Evolutionary conservation across 2,888 invertebrate species (phyloP).

Genomic region (Agriopis aurantiaria): DNA sequence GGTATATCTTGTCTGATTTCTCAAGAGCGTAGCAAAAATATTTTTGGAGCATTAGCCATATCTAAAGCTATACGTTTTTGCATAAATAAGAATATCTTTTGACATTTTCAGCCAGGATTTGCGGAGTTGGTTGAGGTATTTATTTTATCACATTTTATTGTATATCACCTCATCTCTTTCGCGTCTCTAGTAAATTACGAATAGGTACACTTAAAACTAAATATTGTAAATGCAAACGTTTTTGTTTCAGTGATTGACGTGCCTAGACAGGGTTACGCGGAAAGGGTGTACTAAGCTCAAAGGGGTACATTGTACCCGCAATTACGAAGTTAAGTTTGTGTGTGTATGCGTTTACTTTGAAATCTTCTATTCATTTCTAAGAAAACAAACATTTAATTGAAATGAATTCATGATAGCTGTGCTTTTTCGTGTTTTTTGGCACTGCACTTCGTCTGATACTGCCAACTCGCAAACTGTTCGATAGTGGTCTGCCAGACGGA

Average conservation of each 20-base stretch:
- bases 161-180: background rate
- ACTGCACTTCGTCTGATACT: constrained; percentile 50
- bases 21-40: constrained; percentile 69
- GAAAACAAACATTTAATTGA: constrained; percentile 4
- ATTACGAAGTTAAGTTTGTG: too few species aligned
- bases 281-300: too few species aligned
- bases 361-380: background rate
- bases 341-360: too few species aligned
- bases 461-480: constrained; percentile 55
- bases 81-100: constrained; percentile 32
- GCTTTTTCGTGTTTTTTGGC: constrained; percentile 49
- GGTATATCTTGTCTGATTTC: constrained; percentile 74
- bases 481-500: constrained; percentile 61
- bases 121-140: background rate
- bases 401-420: constrained; percentile 3
- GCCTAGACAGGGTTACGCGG: too few species aligned
- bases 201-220: too few species aligned
- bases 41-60: constrained; percentile 55
- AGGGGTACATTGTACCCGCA: too few species aligned
- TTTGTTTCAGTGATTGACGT: too few species aligned
- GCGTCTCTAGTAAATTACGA: background rate
- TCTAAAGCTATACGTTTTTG: constrained; percentile 24
- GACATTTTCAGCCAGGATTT: constrained; percentile 20
- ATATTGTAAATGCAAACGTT: too few species aligned
- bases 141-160: constrained; percentile 3